A percentile compares a stretch with the other conserved stretches of the same genome.
Evolutionary conservation across 2,113 vertebrate species (phyloP).

Genomic region (Daubentonia madagascariensis): DNA sequence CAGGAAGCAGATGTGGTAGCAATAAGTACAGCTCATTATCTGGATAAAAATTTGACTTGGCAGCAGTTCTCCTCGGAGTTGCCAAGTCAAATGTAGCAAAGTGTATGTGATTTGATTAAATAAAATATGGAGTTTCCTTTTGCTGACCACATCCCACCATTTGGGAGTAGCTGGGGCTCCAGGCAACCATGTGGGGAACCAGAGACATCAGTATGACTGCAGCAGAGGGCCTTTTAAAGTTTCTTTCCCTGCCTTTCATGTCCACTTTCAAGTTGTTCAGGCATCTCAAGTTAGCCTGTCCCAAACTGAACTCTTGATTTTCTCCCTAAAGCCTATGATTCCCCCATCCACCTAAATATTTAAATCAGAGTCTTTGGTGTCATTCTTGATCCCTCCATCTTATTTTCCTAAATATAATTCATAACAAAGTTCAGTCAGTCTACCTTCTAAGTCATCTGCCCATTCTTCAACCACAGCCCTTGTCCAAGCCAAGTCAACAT

Average conservation of each 20-base stretch:
- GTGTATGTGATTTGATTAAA: slow-evolving; percentile 38
- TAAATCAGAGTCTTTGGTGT: background rate
- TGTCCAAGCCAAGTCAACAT: background rate
- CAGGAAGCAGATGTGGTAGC: slow-evolving; percentile 49
- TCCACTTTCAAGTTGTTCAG: background rate
- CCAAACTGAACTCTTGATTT: background rate
- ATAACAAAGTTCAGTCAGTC: background rate
- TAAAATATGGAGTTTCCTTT: slow-evolving; percentile 1
- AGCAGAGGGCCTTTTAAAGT: background rate
- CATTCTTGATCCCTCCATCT: background rate
- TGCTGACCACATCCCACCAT: background rate
- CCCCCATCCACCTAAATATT: background rate
- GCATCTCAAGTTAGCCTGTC: background rate
- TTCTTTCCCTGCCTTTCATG: background rate
- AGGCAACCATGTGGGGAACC: background rate
- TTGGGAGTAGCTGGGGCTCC: background rate
- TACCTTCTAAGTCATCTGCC: background rate
- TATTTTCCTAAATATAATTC: background rate
- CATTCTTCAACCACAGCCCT: background rate
- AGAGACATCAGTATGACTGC: background rate
- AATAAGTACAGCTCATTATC: slow-evolving; percentile 41
- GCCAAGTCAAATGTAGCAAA: slow-evolving; percentile 35
- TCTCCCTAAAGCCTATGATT: background rate
- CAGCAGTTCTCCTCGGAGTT: slow-evolving; percentile 7
- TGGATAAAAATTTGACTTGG: slow-evolving; percentile 50